A percentile compares a stretch with the other conserved stretches of the same genome.
phyloP scores from a whole-genome alignment of 1,140 invertebrate species.

The Cotesia typhae region DNA sequence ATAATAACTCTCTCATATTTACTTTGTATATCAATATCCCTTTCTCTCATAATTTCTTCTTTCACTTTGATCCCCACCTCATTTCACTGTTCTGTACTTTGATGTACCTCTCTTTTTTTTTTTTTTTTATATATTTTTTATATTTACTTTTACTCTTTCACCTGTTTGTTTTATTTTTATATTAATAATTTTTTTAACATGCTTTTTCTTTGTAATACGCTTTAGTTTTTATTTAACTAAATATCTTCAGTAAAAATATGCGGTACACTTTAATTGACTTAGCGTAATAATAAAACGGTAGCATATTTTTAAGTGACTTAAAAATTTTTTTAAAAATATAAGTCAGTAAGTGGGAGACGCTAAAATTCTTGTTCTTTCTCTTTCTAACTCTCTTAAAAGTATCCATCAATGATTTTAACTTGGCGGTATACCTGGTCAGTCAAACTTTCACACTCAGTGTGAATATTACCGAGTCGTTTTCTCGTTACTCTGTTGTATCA shows the following conservation, averaged over 20 bases:
- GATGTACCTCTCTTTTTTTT: neutral
- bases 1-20: neutral
- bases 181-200: neutral
- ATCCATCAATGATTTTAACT: slow-evolving; percentile 53
- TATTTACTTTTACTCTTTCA: neutral
- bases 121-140: neutral
- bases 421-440: slow-evolving; percentile 49
- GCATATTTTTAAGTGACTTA: slow-evolving; percentile 28
- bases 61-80: slow-evolving; percentile 27
- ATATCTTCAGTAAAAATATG: too few species aligned
- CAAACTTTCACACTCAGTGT: slow-evolving; percentile 58
- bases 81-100: slow-evolving; percentile 2
- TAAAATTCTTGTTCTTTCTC: slow-evolving; percentile 45
- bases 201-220: neutral
- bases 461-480: slow-evolving; percentile 46
- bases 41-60: slow-evolving; percentile 36
- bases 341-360: slow-evolving; percentile 47
- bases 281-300: neutral
- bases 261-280: too few species aligned
- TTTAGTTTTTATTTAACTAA: too few species aligned
- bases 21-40: slow-evolving; percentile 25
- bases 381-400: slow-evolving; percentile 36
- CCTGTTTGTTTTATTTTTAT: too few species aligned
- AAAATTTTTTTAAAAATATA: neutral
- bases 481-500: slow-evolving; percentile 16